Evolutionary conservation across 2,888 invertebrate genomes (phyloP).

Genomic region (Gnatocerus cornutus): DNA sequence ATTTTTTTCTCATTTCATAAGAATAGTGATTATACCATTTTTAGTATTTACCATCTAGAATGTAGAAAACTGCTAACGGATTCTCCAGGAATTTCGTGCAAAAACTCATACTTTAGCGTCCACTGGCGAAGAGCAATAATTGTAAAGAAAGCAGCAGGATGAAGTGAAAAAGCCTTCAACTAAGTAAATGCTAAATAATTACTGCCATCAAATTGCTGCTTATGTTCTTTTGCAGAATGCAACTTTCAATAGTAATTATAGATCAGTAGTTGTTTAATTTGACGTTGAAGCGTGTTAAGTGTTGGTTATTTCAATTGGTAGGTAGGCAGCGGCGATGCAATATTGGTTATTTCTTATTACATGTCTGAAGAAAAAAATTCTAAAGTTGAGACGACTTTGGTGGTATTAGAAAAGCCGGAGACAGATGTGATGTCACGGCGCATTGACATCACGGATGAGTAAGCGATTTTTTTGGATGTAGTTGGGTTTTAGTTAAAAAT

Average conservation of each 20-base stretch:
- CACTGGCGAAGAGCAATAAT: conserved; percentile 16
- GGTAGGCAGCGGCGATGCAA: conserved; percentile 10
- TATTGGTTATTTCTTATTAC: conserved; percentile 27
- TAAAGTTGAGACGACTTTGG: conserved; percentile 3
- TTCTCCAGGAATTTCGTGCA: not conserved
- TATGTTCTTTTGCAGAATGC: conserved; percentile 5
- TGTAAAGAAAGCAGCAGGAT: conserved; percentile 13
- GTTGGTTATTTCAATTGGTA: conserved; percentile 39
- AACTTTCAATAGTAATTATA: conserved; percentile 41
- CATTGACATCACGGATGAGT: conserved; percentile 17
- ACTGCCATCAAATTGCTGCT: conserved; percentile 23
- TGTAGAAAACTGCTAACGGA: not conserved
- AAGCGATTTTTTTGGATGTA: conserved; percentile 20
- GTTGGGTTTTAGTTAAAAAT: conserved; percentile 4
- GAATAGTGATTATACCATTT: no score
- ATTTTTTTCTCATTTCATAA: no score
- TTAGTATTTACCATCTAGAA: not conserved
- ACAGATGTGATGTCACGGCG: conserved; percentile 21
- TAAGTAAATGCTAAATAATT: conserved; percentile 36
- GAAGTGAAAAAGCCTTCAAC: conserved; percentile 5
- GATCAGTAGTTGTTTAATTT: conserved; percentile 40
- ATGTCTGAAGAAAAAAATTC: not conserved
- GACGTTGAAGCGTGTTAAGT: conserved; percentile 42
- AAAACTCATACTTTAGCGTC: not conserved
- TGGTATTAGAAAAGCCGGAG: conserved; percentile 9